Base-by-base conservation (phyloP, 2,888 invertebrate genomes). In the Lypha dubia region DNA sequence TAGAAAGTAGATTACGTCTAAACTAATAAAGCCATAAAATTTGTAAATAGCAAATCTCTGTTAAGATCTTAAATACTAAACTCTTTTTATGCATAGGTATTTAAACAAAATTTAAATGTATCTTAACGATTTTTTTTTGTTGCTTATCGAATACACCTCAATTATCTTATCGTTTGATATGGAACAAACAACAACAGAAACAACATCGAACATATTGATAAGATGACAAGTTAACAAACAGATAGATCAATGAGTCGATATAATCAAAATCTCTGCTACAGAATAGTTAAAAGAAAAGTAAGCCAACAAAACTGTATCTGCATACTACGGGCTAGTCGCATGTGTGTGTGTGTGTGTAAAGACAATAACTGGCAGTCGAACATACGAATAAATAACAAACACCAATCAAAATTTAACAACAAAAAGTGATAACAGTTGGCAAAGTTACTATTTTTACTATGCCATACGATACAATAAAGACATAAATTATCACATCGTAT, bases 401-500 rank as follows among this genome's bases (percentile, higher is more conserved):
- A 79, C 73, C 73, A 79, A 79, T 79, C 65, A 79, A 73, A 79
- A 79, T 60, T 75, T n/a, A 38, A 74, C 60, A 75, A 63, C 73
- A 81, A 81, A 75, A 81, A 70, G 81, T 81, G 81, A 75, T 75
- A 81, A 81, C 53, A 70, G 75, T 63, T 56, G 68, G 75, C 68
- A 75, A n/a, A 75, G 70, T 81, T 81, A 81, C 41, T 77, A 62
- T 58, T 56, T 68, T 77, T 77, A 44, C 68, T 70, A 75, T 75
- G 60, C 68, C 44, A 80, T 80, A 38, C 68, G 67, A 17, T 58
- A 35, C 56, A 63, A 60, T 80, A 80, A 84, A 84, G 84, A 73
- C 84, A 84, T 84, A 84, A 84, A 84, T 84, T 84, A 80, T 80
- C 84, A 76, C 84, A 80, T 84, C 67, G 84, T 84, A 77, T 77